These are phyloP conservation scores for Notechis scutatus DNA, from an alignment of 2,113 vertebrate species.

Conservation along the genomic window DNA sequence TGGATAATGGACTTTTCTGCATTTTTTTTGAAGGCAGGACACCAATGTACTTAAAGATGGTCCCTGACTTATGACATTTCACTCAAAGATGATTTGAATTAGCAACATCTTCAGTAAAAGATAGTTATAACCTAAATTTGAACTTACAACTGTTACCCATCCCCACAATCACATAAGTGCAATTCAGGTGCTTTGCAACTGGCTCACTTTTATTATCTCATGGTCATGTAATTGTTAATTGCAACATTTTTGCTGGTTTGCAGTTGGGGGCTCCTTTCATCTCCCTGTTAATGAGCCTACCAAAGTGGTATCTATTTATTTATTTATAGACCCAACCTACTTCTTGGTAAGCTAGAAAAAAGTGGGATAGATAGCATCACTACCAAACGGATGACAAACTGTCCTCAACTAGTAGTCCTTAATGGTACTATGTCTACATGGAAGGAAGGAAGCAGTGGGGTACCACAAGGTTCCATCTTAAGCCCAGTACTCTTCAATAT, in stretches of 20 bases:
- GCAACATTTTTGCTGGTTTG: not conserved
- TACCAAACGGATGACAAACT: too few species aligned
- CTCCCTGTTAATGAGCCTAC: not conserved
- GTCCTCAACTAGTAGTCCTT: too few species aligned
- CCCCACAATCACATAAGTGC: not conserved
- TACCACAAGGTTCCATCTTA: too few species aligned
- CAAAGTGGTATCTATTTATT: not conserved
- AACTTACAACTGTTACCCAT: not conserved
- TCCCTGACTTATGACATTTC: not conserved
- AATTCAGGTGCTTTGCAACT: not conserved
- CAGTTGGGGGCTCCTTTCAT: not conserved
- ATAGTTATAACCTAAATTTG: not conserved
- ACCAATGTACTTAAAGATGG: not conserved
- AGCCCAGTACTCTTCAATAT: too few species aligned
- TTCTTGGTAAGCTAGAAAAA: too few species aligned
- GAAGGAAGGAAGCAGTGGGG: too few species aligned
- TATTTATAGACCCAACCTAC: too few species aligned
- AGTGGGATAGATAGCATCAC: too few species aligned
- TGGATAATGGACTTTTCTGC: not conserved
- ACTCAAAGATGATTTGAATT: not conserved
- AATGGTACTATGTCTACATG: too few species aligned
- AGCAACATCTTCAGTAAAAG: not conserved
- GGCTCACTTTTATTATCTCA: not conserved
- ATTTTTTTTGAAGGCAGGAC: not conserved
- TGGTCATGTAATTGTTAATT: not conserved